Conservation (phyloP, 2,113 vertebrate genomes). For the Nanorana parkeri region DNA sequence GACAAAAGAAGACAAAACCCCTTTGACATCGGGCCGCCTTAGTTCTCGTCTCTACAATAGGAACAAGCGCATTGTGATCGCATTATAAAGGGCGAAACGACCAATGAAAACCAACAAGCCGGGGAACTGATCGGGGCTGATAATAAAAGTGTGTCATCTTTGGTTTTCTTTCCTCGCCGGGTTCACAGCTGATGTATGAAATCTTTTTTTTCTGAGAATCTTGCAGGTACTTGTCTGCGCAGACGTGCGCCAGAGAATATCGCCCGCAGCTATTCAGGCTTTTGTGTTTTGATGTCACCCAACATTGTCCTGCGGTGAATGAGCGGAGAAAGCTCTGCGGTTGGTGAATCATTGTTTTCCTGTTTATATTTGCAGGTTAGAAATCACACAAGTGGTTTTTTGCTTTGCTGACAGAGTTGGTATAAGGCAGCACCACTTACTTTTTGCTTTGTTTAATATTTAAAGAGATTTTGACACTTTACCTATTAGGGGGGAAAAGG, state of each 20-base stretch:
- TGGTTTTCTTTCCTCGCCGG: not conserved
- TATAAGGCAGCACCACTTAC: no score
- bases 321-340: not conserved
- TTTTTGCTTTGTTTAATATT: no score
- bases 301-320: not conserved
- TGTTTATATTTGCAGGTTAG: not conserved
- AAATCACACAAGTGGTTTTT: no score
- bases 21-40: no score
- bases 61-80: no score
- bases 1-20: no score
- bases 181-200: slow-evolving; percentile 9
- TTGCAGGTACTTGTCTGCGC: slow-evolving; percentile 13
- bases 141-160: not conserved
- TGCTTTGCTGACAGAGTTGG: not conserved
- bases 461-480: no score
- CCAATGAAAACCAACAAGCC: no score
- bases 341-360: not conserved
- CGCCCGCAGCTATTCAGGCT: not conserved
- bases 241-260: not conserved
- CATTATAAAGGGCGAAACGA: no score
- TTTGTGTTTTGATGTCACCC: slow-evolving; percentile 26
- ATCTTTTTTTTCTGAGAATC: not conserved
- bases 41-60: no score
- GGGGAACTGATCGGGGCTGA: no score
- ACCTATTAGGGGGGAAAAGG: no score